Conservation (phyloP, 2,797 vertebrate species). For the Brotula barbata region DNA sequence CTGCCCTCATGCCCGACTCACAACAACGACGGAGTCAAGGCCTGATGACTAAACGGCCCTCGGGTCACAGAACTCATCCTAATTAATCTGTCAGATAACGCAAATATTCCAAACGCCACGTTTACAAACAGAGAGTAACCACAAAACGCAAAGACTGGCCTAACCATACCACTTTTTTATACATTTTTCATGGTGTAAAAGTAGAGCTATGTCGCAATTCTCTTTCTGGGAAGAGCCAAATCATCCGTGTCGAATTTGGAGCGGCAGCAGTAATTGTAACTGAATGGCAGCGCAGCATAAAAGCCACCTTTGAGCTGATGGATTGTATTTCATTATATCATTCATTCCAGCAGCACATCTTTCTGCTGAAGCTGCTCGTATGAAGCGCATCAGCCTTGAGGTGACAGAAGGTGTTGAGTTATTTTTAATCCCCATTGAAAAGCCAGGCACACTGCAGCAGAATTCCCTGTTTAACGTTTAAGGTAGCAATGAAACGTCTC, state of each 20-base stretch:
- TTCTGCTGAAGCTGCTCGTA: constrained; percentile 50
- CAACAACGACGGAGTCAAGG: constrained; percentile 16
- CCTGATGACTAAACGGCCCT: constrained; percentile 20
- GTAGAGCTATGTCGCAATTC: too few relatives aligned
- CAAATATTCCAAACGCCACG: constrained; percentile 4
- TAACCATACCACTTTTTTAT: too few relatives aligned
- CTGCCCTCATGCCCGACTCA: constrained; percentile 12
- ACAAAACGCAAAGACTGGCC: too few relatives aligned
- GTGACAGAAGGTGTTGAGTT: constrained; percentile 59
- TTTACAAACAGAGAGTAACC: too few relatives aligned
- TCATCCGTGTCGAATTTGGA: constrained; percentile 11
- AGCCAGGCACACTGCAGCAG: constrained; percentile 12
- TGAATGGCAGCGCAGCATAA: constrained; percentile 36
- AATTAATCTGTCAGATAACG: constrained; percentile 29
- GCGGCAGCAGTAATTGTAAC: constrained; percentile 35
- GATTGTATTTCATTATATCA: constrained; percentile 55
- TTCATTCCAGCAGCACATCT: constrained; percentile 39
- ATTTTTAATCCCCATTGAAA: constrained; percentile 44
- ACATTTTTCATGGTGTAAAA: too few relatives aligned
- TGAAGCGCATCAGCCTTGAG: constrained; percentile 25
- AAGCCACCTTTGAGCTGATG: constrained; percentile 38
- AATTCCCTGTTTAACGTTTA: not conserved
- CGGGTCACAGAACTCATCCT: constrained; percentile 14
- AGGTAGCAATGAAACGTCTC: too few relatives aligned
- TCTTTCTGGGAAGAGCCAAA: constrained; percentile 14